Base-by-base conservation (phyloP, 2,888 invertebrate genomes). In the Hyalella azteca region DNA sequence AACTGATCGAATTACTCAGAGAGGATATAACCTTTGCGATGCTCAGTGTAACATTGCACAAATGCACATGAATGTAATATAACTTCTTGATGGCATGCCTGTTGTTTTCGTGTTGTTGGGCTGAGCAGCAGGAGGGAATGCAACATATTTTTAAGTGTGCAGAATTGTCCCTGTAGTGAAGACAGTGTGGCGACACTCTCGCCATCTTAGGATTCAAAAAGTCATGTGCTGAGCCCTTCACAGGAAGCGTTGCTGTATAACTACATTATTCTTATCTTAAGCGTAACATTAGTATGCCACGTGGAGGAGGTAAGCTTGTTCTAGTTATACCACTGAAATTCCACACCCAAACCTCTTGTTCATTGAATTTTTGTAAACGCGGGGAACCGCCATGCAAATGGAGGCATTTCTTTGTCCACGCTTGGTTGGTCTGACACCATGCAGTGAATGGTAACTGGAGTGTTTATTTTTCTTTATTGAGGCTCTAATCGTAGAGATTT, bases 191-290 rank as follows among this genome's bases (percentile, higher is more conserved):
- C n/a, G 15, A 36, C 66, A 19, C 26, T 1, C 15, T 66, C 54
- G 22, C 54, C 29, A 13, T 54, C 54, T 26, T 54, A 22, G 29
- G 54, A 54, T 54, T 54, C 54, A 54, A 29, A 54, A 54, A 54
- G 54, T 66, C 36, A 66, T 32, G 19, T 66, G 66, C 66, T 66
- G 66, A 36, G 19, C 66, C 66, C 66, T 36, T 54, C 36, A 66
- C 29, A 66, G 36, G 36, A 66, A 66, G 39, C 66, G 66, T 66
- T 66, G 66, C 66, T 66, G 66, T 66, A 66, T 66, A 66, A 66
- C 66, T 66, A 66, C 66, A 66, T 66, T 66, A 66, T 66, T 66
- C 36, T 66, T 36, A 66, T 66, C 66, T 66, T 66, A 66, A 66
- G 66, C 66, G 36, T 66, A 66, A 66, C 22, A 36, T 66, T 66